These are phyloP conservation scores for Cromileptes altivelis DNA, from an alignment of 2,113 vertebrate species.

Conservation along the genomic window DNA sequence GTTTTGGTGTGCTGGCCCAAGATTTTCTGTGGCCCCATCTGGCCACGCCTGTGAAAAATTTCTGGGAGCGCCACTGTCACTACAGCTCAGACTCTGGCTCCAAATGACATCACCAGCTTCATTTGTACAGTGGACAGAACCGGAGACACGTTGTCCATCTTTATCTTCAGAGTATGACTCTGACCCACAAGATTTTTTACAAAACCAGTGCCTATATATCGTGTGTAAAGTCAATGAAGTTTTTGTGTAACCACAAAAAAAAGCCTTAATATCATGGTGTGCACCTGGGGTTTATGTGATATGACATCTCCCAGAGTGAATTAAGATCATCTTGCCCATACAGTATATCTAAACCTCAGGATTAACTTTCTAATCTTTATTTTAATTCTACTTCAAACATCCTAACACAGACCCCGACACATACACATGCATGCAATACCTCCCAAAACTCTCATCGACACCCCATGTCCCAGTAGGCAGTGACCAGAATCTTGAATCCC, in stretches of 20 bases:
- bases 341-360: conserved; percentile 32
- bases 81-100: too few species aligned
- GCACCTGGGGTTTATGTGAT: conserved; percentile 2
- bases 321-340: conserved; percentile 13
- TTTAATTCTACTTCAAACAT: conserved; percentile 64
- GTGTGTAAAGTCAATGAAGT: background rate
- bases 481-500: conserved; percentile 72
- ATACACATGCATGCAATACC: conserved; percentile 34
- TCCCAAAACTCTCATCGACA: conserved; percentile 44
- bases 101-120: too few species aligned
- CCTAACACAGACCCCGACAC: conserved; percentile 23
- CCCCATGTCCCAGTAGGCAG: conserved; percentile 66
- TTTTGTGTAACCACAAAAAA: background rate
- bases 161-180: too few species aligned
- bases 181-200: background rate
- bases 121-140: too few species aligned
- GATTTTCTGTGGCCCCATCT: too few species aligned
- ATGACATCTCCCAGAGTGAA: conserved; percentile 3
- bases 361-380: conserved; percentile 66
- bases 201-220: background rate
- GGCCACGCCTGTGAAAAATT: too few species aligned
- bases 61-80: too few species aligned
- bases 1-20: too few species aligned
- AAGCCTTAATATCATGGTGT: background rate
- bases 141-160: too few species aligned